These are phyloP conservation scores for Aselliscus stoliczkanus DNA, from an alignment of 2,797 vertebrate species.

Conservation along the genomic window DNA sequence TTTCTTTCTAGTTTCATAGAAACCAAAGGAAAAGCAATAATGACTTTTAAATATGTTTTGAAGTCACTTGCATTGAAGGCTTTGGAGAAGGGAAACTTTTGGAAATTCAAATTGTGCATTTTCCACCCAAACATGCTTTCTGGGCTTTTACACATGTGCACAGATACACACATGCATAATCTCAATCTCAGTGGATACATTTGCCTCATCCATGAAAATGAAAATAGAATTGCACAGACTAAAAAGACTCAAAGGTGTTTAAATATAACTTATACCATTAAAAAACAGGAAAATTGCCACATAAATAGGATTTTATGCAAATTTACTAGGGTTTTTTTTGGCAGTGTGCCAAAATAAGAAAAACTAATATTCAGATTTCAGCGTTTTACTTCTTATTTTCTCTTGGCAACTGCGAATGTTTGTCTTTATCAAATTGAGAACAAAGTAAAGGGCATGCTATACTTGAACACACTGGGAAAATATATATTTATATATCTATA, in stretches of 20 bases:
- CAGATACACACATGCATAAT: neutral
- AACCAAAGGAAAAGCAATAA: constrained; percentile 31
- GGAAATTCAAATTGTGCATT: constrained; percentile 6
- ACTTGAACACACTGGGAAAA: neutral
- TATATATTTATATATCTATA: neutral
- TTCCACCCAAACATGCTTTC: neutral
- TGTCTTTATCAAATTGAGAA: constrained; percentile 13
- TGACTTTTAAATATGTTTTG: constrained; percentile 6
- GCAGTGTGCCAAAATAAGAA: neutral
- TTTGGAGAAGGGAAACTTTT: neutral
- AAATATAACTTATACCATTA: neutral
- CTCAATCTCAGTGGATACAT: neutral
- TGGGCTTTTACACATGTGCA: neutral
- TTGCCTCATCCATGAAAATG: neutral
- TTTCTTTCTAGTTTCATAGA: constrained; percentile 38
- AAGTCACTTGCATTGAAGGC: neutral
- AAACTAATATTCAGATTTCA: neutral
- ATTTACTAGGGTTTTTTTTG: neutral
- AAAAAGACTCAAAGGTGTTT: neutral
- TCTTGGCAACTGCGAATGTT: neutral
- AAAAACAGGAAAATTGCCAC: neutral
- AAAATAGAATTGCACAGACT: neutral
- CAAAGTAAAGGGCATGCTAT: neutral
- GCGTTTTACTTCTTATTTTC: neutral
- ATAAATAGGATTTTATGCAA: neutral